Evolutionary conservation across 2,797 vertebrate genomes (phyloP), one percentile per base, ranked within the genome.

Genomic region (Rhadinocentrus ornatus): DNA sequence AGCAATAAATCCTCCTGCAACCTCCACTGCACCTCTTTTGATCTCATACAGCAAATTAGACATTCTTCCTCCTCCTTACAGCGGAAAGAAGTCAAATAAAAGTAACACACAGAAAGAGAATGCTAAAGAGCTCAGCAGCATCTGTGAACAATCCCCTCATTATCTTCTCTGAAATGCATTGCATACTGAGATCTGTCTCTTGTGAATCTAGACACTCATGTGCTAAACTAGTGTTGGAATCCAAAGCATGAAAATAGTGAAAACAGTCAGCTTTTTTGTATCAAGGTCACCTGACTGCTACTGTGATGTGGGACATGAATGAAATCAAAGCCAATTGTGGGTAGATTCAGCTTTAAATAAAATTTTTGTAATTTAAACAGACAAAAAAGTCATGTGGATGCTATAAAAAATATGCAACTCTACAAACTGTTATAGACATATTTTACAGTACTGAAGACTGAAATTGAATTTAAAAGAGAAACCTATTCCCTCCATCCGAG

Each of bases 11-110:
- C 62, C 46, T 48, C 20, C 46, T 22, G 46, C 46, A 48, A 48
- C 46, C 46, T 78, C 75, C 67, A 44, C 80, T 73, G 62, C 55
- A 71, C 77, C 80, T 78, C 56, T 75, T 81, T 78, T 86, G 75
- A 87, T 87, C 83, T 88, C 86, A 65, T 56, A 39, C 78, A 69
- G 75, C 75, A 84, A 84, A 81, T 70, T 75, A 75, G 76, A 82
- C 76, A 66, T 73, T 74, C 72, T 65, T 50, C 55, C 54, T 52
- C 46, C 35, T 66, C 50, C 35, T 61, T 63, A 62, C 64, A 69
- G 65, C 62, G 2, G 32, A 73, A 27, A 56, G 24, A 73, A 56
- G 68, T 75, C 66, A 82, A 78, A 73, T 24, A 73, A 71, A 66
- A 80, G 59, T 29, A 44, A 48, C 46, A n/a, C 44, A 26, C 71